Conservation (phyloP, 1,140 invertebrate genomes). For the Wiebesia pumilae region DNA sequence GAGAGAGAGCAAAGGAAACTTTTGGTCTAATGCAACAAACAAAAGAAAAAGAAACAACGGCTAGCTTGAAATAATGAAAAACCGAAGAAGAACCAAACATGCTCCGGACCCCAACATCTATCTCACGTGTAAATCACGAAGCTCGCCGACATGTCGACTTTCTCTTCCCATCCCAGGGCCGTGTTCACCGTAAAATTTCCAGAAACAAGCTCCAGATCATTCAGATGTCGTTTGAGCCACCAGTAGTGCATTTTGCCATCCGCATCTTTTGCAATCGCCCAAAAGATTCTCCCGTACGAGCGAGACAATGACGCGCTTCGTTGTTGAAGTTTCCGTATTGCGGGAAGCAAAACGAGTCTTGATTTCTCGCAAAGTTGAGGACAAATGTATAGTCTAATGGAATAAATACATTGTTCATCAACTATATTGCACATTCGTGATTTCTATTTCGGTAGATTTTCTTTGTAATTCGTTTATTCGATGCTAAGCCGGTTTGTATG, state of each 20-base stretch:
- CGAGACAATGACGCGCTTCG: neutral
- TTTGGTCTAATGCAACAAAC: neutral
- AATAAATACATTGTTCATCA: no score
- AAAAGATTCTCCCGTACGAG: neutral
- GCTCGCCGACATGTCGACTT: constrained; percentile 22
- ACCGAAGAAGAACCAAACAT: neutral
- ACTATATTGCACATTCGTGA: no score
- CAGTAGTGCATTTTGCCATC: neutral
- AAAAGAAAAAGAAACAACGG: neutral
- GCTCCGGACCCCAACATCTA: neutral
- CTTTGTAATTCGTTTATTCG: no score
- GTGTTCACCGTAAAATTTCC: neutral
- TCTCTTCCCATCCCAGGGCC: constrained; percentile 22
- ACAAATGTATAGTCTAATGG: no score
- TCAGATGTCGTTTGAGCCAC: neutral
- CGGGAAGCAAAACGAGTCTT: neutral
- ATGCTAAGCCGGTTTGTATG: no score
- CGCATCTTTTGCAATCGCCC: constrained; percentile 34
- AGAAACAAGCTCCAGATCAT: constrained; percentile 21
- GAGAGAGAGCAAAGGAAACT: neutral
- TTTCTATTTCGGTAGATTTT: no score
- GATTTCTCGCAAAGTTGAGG: neutral
- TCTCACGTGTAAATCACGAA: constrained; percentile 31
- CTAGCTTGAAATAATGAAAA: neutral
- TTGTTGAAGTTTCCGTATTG: neutral